Percentiles rank a stretch among this genome's conserved stretches.
phyloP scores from a whole-genome alignment of 2,113 vertebrate species.

The Anser brachyrhynchus region DNA sequence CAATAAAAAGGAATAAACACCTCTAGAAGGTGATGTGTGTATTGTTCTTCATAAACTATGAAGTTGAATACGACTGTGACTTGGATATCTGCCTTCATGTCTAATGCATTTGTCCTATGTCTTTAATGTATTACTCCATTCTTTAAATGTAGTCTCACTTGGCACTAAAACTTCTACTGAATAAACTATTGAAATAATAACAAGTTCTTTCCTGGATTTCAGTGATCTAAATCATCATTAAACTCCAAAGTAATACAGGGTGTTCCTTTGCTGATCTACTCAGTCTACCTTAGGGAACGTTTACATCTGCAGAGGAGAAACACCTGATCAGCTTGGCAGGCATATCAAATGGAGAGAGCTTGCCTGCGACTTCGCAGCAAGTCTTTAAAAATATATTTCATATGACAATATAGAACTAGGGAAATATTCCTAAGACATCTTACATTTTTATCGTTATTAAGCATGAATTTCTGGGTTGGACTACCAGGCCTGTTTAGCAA shows the following conservation, averaged over 20 bases:
- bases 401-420: not conserved
- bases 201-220: not conserved
- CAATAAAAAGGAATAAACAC: not conserved
- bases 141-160: not conserved
- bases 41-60: not conserved
- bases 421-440: not conserved
- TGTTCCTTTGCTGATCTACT: not conserved
- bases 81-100: not conserved
- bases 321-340: not conserved
- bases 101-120: not conserved
- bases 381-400: not conserved
- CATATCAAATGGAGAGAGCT: not conserved
- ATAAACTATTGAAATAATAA: not conserved
- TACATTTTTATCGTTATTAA: not conserved
- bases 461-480: not conserved
- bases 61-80: not conserved
- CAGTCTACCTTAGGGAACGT: not conserved
- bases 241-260: not conserved
- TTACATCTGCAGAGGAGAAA: not conserved
- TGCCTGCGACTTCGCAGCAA: not conserved
- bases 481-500: no score
- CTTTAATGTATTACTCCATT: not conserved
- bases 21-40: not conserved
- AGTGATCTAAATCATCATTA: not conserved
- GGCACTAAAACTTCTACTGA: not conserved